These are phyloP conservation scores for Mimachlamys varia DNA, from an alignment of 2,888 invertebrate genomes.

Conservation along the genomic window DNA sequence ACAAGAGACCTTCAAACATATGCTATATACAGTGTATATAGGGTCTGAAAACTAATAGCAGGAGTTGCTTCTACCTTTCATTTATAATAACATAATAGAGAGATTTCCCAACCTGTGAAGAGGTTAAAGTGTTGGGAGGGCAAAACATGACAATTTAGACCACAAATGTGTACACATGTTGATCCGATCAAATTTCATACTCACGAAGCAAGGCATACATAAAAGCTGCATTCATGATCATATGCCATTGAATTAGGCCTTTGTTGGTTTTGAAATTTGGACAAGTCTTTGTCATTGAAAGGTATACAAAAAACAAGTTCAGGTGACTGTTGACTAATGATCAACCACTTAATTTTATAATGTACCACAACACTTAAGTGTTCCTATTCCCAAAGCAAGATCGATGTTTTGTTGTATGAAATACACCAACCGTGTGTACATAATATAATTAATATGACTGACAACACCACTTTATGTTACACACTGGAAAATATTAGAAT, in stretches of 20 bases:
- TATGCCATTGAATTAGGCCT: background rate
- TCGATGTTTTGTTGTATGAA: background rate
- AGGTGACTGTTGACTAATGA: background rate
- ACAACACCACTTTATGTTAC: no score
- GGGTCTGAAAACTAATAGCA: no score
- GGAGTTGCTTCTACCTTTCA: no score
- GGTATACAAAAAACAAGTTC: background rate
- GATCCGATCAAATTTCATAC: background rate
- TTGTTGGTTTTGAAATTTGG: slow-evolving; percentile 15
- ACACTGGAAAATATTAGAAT: no score
- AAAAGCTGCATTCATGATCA: slow-evolving; percentile 27
- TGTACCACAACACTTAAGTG: slow-evolving; percentile 21
- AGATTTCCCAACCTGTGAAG: no score
- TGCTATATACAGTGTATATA: no score
- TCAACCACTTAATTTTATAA: background rate
- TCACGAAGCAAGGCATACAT: background rate
- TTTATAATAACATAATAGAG: no score
- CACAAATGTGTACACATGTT: background rate
- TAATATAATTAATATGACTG: no score
- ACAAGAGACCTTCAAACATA: no score
- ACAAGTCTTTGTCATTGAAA: slow-evolving; percentile 4
- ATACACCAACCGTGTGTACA: background rate
- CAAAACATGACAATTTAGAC: no score
- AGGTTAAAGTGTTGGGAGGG: no score
- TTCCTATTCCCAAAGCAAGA: background rate